Percentiles rank a stretch among this genome's conserved stretches.
phyloP scores from a whole-genome alignment of 2,888 invertebrate species.

The Shargacucullia verbasci region DNA sequence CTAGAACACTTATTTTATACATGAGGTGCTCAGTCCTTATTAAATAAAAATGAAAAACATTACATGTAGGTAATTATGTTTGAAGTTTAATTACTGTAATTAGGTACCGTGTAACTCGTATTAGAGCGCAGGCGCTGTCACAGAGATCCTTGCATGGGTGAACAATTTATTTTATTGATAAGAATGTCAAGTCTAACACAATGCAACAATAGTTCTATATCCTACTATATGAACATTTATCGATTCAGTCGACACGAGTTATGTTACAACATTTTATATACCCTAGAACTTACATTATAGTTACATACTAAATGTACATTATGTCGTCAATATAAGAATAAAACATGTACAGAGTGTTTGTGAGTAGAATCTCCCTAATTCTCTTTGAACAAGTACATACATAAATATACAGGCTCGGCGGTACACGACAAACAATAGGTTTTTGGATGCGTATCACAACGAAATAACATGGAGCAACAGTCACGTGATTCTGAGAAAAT shows the following conservation, averaged over 20 bases:
- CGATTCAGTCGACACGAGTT: constrained; percentile 1
- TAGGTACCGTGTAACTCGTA: too few species aligned
- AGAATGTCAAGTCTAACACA: background rate
- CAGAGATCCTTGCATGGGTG: background rate
- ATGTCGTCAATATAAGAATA: too few species aligned
- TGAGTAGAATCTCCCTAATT: too few species aligned
- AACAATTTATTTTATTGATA: background rate
- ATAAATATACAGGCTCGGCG: too few species aligned
- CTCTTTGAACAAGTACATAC: too few species aligned
- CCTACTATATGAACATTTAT: constrained; percentile 2
- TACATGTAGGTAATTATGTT: background rate
- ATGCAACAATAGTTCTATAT: background rate
- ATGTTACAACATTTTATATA: constrained; percentile 4
- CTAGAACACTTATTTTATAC: too few species aligned
- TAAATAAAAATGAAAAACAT: background rate
- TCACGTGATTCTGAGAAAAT: too few species aligned
- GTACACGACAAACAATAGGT: too few species aligned
- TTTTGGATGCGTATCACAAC: too few species aligned
- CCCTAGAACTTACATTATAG: background rate
- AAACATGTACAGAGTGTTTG: too few species aligned
- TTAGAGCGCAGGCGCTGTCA: background rate
- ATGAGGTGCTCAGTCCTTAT: too few species aligned
- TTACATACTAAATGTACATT: background rate
- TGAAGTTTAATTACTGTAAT: background rate
- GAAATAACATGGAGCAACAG: too few species aligned